These are phyloP conservation scores for Toxotes chatareus DNA, from an alignment of 2,113 vertebrate species.

Conservation along the genomic window DNA sequence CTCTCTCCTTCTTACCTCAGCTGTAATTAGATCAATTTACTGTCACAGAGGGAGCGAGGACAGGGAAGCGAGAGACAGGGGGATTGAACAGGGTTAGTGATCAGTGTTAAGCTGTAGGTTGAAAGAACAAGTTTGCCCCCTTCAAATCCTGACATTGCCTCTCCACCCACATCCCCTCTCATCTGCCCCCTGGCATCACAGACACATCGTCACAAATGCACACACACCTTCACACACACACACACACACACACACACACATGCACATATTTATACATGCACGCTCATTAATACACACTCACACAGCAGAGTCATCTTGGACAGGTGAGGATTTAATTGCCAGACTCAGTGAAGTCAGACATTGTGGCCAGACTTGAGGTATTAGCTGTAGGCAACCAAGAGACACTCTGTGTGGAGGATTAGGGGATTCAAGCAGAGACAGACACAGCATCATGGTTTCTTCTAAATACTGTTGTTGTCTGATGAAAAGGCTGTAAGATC, in stretches of 20 bases:
- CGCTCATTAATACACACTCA: constrained; percentile 27
- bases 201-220: constrained; percentile 2
- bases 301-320: constrained; percentile 36
- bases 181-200: constrained; percentile 42
- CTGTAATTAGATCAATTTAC: constrained; percentile 64
- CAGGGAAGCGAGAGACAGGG: neutral
- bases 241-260: neutral
- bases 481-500: constrained; percentile 46
- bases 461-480: constrained; percentile 46
- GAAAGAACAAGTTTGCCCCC: constrained; percentile 42
- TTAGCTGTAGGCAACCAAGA: constrained; percentile 36
- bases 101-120: constrained; percentile 54
- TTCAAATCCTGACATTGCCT: constrained; percentile 39
- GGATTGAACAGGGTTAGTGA: constrained; percentile 35
- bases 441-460: constrained; percentile 14
- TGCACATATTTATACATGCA: neutral
- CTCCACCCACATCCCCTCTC: constrained; percentile 32
- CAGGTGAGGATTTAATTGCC: constrained; percentile 76
- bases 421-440: constrained; percentile 44
- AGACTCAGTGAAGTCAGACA: constrained; percentile 63
- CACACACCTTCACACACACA: constrained; percentile 5
- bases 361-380: constrained; percentile 36
- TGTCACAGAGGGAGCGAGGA: constrained; percentile 17
- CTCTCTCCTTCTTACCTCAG: constrained; percentile 24
- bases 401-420: constrained; percentile 51